Conservation (phyloP, 1,140 invertebrate species). For the Trichonephila inaurata region DNA sequence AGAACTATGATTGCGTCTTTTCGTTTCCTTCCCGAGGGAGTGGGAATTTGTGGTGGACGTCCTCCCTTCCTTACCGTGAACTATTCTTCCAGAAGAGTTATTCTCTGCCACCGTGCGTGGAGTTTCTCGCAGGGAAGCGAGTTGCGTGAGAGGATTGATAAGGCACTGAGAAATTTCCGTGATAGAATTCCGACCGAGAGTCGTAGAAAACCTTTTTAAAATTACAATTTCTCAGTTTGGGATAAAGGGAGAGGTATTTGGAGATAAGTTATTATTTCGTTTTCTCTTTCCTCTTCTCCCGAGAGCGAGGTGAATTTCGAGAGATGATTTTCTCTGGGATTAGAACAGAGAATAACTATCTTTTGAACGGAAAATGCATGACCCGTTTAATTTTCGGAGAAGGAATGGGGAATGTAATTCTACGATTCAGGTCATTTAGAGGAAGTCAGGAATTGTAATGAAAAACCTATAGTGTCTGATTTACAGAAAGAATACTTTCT, state of each 20-base stretch:
- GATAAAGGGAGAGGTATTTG: neutral
- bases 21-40: neutral
- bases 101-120: conserved; percentile 33
- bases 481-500: neutral
- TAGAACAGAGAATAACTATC: neutral
- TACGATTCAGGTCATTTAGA: neutral
- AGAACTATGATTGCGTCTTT: conserved; percentile 61
- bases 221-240: conserved; percentile 5
- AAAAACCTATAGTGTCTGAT: neutral
- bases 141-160: conserved; percentile 39
- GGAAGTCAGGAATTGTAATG: neutral
- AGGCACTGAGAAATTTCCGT: conserved; percentile 31
- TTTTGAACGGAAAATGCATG: neutral
- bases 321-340: neutral
- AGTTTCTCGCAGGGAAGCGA: neutral
- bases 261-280: conserved; percentile 26
- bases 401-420: neutral
- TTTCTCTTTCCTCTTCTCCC: neutral
- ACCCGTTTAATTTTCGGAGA: neutral
- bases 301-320: neutral
- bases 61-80: neutral
- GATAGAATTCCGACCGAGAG: conserved; percentile 20
- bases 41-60: conserved; percentile 13
- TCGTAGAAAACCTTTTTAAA: conserved; percentile 28
- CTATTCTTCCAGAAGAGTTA: conserved; percentile 32